phyloP scores from a whole-genome alignment of 2,888 invertebrate genomes.

The Abrostola triplasia region DNA sequence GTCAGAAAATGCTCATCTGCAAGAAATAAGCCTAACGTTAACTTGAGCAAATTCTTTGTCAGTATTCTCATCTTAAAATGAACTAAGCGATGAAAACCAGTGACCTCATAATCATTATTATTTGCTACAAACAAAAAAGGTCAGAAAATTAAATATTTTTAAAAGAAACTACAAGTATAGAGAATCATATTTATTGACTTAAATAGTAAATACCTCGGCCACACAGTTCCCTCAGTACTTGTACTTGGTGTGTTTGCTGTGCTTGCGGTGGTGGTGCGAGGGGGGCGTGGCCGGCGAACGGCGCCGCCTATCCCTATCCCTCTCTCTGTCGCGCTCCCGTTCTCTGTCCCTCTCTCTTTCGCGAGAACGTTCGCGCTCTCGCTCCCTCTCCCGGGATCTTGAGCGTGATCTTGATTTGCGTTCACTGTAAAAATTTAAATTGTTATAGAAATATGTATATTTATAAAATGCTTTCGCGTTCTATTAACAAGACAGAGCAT shows the following conservation, averaged over 20 bases:
- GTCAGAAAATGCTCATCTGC: too few species aligned
- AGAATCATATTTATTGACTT: slow-evolving; percentile 45
- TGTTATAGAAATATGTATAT: neutral
- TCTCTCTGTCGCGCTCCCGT: slow-evolving; percentile 69
- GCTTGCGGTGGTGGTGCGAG: slow-evolving; percentile 78
- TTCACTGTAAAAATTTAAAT: slow-evolving; percentile 62
- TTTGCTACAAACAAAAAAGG: too few species aligned
- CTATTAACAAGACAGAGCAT: too few species aligned
- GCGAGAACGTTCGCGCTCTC: slow-evolving; percentile 64
- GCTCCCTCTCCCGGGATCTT: slow-evolving; percentile 70
- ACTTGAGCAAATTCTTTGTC: too few species aligned
- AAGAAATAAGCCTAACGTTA: too few species aligned
- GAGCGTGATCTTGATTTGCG: slow-evolving; percentile 78
- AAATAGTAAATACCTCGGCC: slow-evolving; percentile 31
- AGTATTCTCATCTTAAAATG: too few species aligned
- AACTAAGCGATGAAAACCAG: too few species aligned
- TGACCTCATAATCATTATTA: too few species aligned
- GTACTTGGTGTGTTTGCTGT: slow-evolving; percentile 81
- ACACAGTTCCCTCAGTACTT: slow-evolving; percentile 69
- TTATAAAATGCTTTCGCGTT: too few species aligned
- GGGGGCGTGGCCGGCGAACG: slow-evolving; percentile 83
- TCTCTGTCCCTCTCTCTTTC: slow-evolving; percentile 70
- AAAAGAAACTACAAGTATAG: slow-evolving; percentile 10
- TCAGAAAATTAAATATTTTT: too few species aligned
- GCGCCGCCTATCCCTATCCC: slow-evolving; percentile 70